A percentile compares a stretch with the other conserved stretches of the same genome.
phyloP scores from a whole-genome alignment of 2,888 invertebrate genomes.

The Caenorhabditis becei region DNA sequence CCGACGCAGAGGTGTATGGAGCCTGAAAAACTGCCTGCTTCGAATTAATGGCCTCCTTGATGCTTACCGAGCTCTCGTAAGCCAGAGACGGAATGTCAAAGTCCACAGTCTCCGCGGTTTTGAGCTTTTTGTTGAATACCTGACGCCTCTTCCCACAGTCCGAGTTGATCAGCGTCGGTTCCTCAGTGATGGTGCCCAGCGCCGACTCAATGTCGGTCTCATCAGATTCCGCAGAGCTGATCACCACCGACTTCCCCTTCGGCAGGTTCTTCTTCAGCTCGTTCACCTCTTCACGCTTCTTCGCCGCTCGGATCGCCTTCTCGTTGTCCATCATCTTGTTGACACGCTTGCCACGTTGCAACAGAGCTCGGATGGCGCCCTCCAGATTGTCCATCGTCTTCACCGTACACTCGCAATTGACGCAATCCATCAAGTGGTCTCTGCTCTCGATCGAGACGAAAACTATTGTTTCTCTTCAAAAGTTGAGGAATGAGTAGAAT shows the following conservation, averaged over 20 bases:
- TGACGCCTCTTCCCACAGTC: not conserved
- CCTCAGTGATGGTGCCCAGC: not conserved
- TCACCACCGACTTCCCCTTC: not conserved
- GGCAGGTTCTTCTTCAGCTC: slow-evolving; percentile 23
- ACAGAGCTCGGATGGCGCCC: slow-evolving; percentile 10
- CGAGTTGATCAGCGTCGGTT: not conserved
- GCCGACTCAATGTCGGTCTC: not conserved
- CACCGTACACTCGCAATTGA: slow-evolving; percentile 49
- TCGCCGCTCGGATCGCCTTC: slow-evolving; percentile 18
- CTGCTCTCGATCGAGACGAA: not conserved
- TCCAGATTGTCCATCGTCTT: slow-evolving; percentile 50
- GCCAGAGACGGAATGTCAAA: slow-evolving; percentile 33
- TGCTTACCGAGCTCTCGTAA: slow-evolving; percentile 14
- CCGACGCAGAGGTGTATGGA: not conserved
- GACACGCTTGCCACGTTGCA: slow-evolving; percentile 27
- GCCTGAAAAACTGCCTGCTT: not conserved
- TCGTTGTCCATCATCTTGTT: slow-evolving; percentile 48
- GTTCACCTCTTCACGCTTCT: slow-evolving; percentile 21
- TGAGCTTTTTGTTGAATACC: slow-evolving; percentile 7
- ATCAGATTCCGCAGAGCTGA: not conserved
- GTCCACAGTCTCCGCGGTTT: slow-evolving; percentile 20
- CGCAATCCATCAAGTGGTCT: slow-evolving; percentile 26
- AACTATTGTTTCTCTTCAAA: not conserved
- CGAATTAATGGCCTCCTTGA: not conserved
- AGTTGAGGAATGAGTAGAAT: slow-evolving; percentile 1